Base-by-base conservation (phyloP, 2,113 vertebrate genomes). In the Lagopus muta region DNA sequence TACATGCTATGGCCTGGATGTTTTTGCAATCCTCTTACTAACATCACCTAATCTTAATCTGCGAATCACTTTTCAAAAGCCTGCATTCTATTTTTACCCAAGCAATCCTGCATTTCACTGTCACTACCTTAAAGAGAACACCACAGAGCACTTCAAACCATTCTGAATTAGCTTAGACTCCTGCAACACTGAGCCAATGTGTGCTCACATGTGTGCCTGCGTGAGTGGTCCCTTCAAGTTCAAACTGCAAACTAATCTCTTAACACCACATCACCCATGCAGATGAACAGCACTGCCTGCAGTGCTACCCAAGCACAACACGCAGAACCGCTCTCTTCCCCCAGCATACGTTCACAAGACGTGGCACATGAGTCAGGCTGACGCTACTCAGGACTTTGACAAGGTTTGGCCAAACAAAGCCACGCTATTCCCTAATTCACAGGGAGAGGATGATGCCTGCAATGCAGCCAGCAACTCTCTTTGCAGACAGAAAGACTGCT, bases 201-300 rank as follows among this genome's bases (percentile, higher is more conserved):
- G 7, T 24, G 60, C 32, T 58, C 62, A n/a, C 45, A 2, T 2
- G 6, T 4, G 6, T 34, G 77, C 67, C 25, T 32, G 2, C 11
- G 54, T 17, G 61, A 91, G 38, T 6, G 82, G 36, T 10, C 13
- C 38, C 57, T 40, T 82, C 32, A 62, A 73, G 19, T 77, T 74
- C 71, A 64, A 88, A 80, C 58, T 55, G 64, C 52, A 62, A 85
- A 50, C 30, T 82, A 71, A 88, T 15, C 60, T 55, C 73, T 73
- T 80, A 55, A 79, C 48, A 67, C n/a, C 45, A 34, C 32, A 25
- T 17, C 91, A 82, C 15, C 24, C 67, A 76, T 25, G 71, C 12
- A 83, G 87, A 82, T 45, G 69, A 40, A 77, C 30, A 38, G 3
- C 42, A 28, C 5, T 34, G 34, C 42, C 45, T 50, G 50, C 60